phyloP scores from a whole-genome alignment of 1,140 invertebrate genomes.

The Chelonus insularis region DNA sequence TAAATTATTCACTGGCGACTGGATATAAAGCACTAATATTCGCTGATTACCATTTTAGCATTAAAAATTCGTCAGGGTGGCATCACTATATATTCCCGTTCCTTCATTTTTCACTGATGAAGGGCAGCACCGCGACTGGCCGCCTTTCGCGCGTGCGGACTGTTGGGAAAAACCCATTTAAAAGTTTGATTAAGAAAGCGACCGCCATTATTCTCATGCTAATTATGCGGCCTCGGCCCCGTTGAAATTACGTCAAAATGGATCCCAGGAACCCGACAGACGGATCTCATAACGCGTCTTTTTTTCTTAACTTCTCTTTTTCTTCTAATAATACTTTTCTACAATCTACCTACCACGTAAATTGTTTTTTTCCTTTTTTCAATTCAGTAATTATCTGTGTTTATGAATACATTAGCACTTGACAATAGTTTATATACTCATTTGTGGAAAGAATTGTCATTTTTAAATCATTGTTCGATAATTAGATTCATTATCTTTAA shows the following conservation, averaged over 20 bases:
- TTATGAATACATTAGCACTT: background rate
- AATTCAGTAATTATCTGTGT: slow-evolving; percentile 1
- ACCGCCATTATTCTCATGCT: slow-evolving; percentile 52
- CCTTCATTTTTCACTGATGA: background rate
- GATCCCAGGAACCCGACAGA: slow-evolving; percentile 22
- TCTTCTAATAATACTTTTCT: background rate
- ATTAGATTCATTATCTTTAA: too few species aligned
- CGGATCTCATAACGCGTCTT: slow-evolving; percentile 24
- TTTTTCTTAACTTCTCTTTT: background rate
- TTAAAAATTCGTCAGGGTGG: slow-evolving; percentile 16
- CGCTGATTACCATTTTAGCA: slow-evolving; percentile 45
- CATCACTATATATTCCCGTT: background rate
- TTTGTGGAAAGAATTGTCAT: too few species aligned
- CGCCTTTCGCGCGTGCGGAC: background rate
- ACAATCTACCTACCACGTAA: background rate
- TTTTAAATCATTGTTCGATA: too few species aligned
- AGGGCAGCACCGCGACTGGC: background rate
- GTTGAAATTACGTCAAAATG: slow-evolving; percentile 42
- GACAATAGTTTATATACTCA: too few species aligned
- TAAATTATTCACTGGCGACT: slow-evolving; percentile 4
- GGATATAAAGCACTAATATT: slow-evolving; percentile 27
- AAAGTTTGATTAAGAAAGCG: slow-evolving; percentile 56
- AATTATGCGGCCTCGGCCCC: slow-evolving; percentile 42
- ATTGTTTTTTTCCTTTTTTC: too few species aligned
- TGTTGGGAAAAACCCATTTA: slow-evolving; percentile 52